Conservation (phyloP, 1,140 invertebrate genomes). For the Schlechtendalia chinensis region DNA sequence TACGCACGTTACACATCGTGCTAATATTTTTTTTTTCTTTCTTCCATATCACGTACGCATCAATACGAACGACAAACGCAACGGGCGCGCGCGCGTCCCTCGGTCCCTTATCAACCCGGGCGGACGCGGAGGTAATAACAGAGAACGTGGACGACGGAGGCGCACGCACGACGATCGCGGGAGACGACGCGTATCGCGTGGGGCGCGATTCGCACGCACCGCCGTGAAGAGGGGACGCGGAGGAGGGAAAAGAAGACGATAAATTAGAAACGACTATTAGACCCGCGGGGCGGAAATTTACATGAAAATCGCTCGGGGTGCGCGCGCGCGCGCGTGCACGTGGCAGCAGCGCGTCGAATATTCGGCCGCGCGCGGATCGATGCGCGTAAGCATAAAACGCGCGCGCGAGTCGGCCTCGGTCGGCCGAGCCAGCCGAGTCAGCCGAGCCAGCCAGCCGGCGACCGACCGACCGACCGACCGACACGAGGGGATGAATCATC, state of each 20-base stretch:
- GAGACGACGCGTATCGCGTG: not conserved
- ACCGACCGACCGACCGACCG: not conserved
- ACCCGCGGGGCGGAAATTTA: conserved; percentile 40
- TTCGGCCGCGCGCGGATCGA: not conserved
- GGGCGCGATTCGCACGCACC: not conserved
- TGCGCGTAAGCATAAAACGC: conserved; percentile 20
- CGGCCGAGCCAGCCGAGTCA: not conserved
- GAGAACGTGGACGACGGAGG: too few species aligned
- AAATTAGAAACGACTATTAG: conserved; percentile 47
- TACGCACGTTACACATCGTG: too few species aligned
- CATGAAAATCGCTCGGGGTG: conserved; percentile 32
- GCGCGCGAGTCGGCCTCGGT: not conserved
- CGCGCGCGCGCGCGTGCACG: not conserved
- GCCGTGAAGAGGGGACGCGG: not conserved
- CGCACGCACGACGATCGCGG: not conserved
- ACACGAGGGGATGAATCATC: conserved; percentile 46
- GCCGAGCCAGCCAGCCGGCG: too few species aligned
- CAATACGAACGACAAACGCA: not conserved
- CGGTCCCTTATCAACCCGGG: not conserved
- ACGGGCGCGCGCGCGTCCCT: not conserved
- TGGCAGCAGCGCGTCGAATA: not conserved
- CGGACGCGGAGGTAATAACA: too few species aligned
- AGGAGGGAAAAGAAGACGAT: conserved; percentile 9
- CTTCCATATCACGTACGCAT: too few species aligned
- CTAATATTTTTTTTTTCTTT: too few species aligned